Evolutionary conservation across 2,797 vertebrate genomes (phyloP), one percentile per base, ranked within the genome.

Genomic region (Argyrosomus regius): DNA sequence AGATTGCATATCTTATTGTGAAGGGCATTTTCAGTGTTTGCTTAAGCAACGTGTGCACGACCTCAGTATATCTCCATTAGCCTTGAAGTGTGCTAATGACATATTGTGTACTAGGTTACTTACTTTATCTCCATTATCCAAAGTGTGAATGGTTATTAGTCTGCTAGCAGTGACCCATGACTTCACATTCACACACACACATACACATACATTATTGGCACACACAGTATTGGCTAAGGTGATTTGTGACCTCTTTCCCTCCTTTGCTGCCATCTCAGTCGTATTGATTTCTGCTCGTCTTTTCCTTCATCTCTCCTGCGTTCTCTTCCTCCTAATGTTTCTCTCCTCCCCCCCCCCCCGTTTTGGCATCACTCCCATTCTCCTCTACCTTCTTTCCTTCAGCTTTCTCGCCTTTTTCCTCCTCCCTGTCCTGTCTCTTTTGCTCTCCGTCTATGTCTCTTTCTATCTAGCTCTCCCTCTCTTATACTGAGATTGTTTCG

Each of bases 161-260:
- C 85, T 82, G 81, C 87, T 72, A 63, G 83, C 87, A 81, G 70
- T 91, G 91, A 92, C 92, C 88, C 87, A 85, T 86, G 84, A 88
- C 86, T 90, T 62, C 72, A 77, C 79, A 77, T 31, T 43, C 35
- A 72, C 80, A 52, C 65, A 59, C 72, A 77, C 63, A 46, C 59
- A 75, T 43, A 60, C 65, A 78, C 78, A 60, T 45, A 63, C 72
- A 77, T 77, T 87, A 87, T 75, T 77, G 78, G 64, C 85, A 58
- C 60, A 53, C 81, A 64, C 78, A 64, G 80, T 89, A 93, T 92
- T 87, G 92, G 87, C 91, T 77, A 49, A 48, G 75, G 82, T 93
- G 92, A 93, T 93, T 92, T 92, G 93, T 93, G 92, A 92, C 92
- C 93, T 92, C 90, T 84, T 91, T 90, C 77, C 90, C 91, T 93